Percentiles rank a stretch among this genome's conserved stretches.
Evolutionary conservation across 2,113 vertebrate genomes (phyloP).

Genomic region (Aplodontia rufa): DNA sequence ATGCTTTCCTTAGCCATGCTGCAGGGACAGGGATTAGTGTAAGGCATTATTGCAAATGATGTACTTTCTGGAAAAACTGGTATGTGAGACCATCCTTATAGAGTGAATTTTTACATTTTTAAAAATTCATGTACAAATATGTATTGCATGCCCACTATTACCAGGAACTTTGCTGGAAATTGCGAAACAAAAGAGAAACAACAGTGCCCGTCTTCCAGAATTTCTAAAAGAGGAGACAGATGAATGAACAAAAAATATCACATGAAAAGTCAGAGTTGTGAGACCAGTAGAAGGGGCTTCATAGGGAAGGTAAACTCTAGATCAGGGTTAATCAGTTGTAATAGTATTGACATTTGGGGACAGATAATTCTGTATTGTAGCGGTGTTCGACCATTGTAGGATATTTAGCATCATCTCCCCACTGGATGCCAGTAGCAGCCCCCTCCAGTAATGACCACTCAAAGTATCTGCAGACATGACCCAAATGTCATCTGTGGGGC

Average conservation of each 20-base stretch:
- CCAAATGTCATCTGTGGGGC: not conserved
- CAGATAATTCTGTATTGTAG: not conserved
- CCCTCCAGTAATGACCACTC: not conserved
- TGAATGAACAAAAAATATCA: not conserved
- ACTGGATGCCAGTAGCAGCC: not conserved
- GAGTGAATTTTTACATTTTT: too few species aligned
- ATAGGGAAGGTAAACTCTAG: not conserved
- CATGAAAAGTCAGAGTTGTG: not conserved
- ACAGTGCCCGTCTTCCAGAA: not conserved
- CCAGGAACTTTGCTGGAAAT: not conserved
- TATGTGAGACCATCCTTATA: not conserved
- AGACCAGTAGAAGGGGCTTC: not conserved
- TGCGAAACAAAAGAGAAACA: not conserved
- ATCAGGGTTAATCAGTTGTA: not conserved
- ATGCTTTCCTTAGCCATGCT: not conserved
- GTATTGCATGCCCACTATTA: not conserved
- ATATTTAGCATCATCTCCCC: not conserved
- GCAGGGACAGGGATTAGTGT: not conserved
- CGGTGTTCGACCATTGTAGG: not conserved
- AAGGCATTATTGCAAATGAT: not conserved
- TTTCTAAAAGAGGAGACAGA: not conserved
- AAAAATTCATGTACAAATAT: conserved; percentile 6
- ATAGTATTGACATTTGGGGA: not conserved
- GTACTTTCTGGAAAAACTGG: not conserved
- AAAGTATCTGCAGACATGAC: not conserved